Base-by-base conservation (phyloP, 2,797 vertebrate species). In the Cetoscarus ocellatus region DNA sequence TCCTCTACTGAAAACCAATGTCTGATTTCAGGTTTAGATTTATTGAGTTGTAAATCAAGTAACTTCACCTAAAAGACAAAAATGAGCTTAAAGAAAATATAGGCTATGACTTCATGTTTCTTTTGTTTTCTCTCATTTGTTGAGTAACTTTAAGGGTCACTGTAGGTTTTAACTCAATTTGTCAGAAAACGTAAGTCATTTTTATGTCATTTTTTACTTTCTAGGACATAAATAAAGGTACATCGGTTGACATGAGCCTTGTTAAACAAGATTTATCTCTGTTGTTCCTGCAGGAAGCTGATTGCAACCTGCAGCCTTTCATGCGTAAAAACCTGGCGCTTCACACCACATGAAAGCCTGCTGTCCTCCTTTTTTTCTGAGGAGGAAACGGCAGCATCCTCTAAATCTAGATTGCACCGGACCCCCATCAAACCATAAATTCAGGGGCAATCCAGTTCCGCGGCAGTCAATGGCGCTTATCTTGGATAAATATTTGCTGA, bases 401-500 rank as follows among this genome's bases (percentile, higher is more conserved):
- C 67, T 65, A 50, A 59, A 70, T 70, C 35, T 50, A 51, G 52
- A 74, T 61, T 65, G 45, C 61, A 51, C 56, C 42, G 47, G 57
- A 55, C 71, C 75, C 73, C 67, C 55, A 67, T 72, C 60, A 68
- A 66, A 79, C 68, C 85, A 84, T 93, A 91, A 86, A 92, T 80
- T 62, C 64, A 54, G 61, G 62, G 61, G 57, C 67, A 75, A 71
- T 78, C 82, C 80, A 79, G 57, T 56, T 80, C 69, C 34, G 69
- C 74, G 44, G 76, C 84, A 85, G 70, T 80, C 64, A 79, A 59
- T 70, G 64, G 67, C 68, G 80, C 86, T 90, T 93, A 93, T 94
- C 93, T 88, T 65, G 53, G 53, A 74, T 88, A 89, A 94, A 93
- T 91, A 90, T 93, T 94, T 88, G 87, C 90, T 47, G 65, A 56